These are phyloP conservation scores for Netelia inedita DNA, from an alignment of 2,888 invertebrate species.

Conservation along the genomic window DNA sequence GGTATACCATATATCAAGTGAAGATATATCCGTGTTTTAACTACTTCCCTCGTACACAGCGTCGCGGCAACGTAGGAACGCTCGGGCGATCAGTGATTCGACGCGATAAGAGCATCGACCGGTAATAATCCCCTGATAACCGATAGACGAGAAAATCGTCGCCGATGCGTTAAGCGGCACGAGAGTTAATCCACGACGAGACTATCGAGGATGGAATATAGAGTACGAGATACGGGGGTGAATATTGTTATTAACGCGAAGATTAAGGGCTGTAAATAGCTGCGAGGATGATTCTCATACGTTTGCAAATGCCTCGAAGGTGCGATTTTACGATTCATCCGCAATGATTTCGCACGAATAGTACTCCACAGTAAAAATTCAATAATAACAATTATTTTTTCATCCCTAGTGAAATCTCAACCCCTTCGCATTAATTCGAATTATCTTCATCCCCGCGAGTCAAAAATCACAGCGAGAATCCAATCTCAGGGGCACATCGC, in stretches of 20 bases:
- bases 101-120: constrained; percentile 17
- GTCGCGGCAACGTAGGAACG: constrained; percentile 16
- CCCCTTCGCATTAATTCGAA: no score
- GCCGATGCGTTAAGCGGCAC: neutral
- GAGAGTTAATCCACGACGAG: constrained; percentile 5
- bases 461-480: no score
- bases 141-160: constrained; percentile 32
- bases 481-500: neutral
- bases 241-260: neutral
- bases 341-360: no score
- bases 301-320: no score
- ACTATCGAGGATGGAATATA: neutral
- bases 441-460: no score
- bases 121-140: constrained; percentile 22
- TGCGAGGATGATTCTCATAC: no score
- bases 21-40: constrained; percentile 44
- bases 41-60: constrained; percentile 30
- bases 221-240: neutral
- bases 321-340: no score
- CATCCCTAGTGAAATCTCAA: no score
- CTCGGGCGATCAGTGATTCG: constrained; percentile 8
- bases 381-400: no score
- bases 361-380: no score
- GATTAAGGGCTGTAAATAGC: no score
- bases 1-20: constrained; percentile 13